phyloP scores from a whole-genome alignment of 2,797 vertebrate species.

The Gymnoscopelus braueri region DNA sequence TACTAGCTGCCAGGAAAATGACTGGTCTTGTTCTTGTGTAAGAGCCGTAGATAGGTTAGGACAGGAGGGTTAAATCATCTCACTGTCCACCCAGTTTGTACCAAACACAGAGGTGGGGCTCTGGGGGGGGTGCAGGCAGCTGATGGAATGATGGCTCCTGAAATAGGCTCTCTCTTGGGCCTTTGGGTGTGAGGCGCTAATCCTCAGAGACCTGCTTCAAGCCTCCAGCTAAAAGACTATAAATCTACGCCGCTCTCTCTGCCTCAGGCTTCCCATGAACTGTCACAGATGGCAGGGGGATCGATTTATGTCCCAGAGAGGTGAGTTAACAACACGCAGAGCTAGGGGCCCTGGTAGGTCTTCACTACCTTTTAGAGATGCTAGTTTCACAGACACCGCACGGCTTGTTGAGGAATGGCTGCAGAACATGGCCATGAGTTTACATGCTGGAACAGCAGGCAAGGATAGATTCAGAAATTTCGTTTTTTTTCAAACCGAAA shows the following conservation, averaged over 20 bases:
- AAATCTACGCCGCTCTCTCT: slow-evolving; percentile 33
- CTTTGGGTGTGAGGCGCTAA: slow-evolving; percentile 20
- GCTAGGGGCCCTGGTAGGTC: background rate
- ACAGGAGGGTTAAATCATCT: slow-evolving; percentile 42
- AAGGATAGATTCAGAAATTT: slow-evolving; percentile 11
- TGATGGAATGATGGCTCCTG: slow-evolving; percentile 51
- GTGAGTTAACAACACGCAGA: slow-evolving; percentile 22
- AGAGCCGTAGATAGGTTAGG: slow-evolving; percentile 24
- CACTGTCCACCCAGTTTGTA: slow-evolving; percentile 20
- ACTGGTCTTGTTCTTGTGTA: slow-evolving; percentile 45
- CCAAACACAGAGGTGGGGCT: slow-evolving; percentile 13
- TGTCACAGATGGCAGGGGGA: slow-evolving; percentile 45
- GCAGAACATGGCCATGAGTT: slow-evolving; percentile 16
- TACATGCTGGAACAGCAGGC: slow-evolving; percentile 25
- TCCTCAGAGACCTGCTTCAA: slow-evolving; percentile 30
- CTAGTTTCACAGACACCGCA: background rate
- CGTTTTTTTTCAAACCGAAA: slow-evolving; percentile 31
- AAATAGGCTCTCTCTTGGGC: slow-evolving; percentile 53
- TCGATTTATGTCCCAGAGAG: slow-evolving; percentile 42
- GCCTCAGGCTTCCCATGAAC: slow-evolving; percentile 46
- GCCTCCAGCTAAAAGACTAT: slow-evolving; percentile 47
- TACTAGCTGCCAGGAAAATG: slow-evolving; percentile 55
- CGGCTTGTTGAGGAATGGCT: background rate
- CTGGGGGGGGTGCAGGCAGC: slow-evolving; percentile 21
- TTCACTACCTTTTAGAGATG: background rate